Evolutionary conservation across 2,797 vertebrate species (phyloP).

Genomic region (Alosa sapidissima): DNA sequence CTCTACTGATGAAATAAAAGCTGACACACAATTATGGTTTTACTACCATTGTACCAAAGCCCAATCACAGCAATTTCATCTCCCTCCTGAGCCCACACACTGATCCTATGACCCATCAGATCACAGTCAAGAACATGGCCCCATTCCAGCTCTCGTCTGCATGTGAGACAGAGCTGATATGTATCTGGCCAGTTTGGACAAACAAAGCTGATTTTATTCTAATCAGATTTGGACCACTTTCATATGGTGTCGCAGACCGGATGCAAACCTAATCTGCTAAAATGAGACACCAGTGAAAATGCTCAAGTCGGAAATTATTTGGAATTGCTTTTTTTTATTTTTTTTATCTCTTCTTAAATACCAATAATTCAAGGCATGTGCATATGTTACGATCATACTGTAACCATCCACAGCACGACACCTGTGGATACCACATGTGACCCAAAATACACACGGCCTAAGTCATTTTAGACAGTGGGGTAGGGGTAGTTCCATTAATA

Average conservation of each 20-base stretch:
- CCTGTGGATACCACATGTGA: neutral
- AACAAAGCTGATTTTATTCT: constrained; percentile 6
- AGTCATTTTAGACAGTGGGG: neutral
- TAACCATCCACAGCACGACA: neutral
- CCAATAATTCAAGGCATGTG: neutral
- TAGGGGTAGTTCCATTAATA: neutral
- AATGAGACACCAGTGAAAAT: neutral
- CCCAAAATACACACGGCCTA: neutral
- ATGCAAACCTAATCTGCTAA: neutral
- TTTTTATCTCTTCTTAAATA: neutral
- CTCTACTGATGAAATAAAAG: no score
- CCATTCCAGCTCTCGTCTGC: neutral
- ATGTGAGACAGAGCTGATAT: neutral
- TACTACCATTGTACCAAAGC: no score
- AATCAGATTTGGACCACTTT: constrained; percentile 21
- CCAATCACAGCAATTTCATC: neutral
- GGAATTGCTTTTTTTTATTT: neutral
- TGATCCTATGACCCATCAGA: neutral
- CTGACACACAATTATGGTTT: no score
- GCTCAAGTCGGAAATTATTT: neutral
- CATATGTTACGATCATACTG: neutral
- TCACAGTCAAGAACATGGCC: neutral
- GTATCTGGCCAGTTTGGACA: neutral
- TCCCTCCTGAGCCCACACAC: neutral
- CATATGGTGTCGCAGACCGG: neutral